Evolutionary conservation across 2,888 invertebrate species (phyloP), one percentile per base, ranked within the genome.

Genomic region (Sesia apiformis): DNA sequence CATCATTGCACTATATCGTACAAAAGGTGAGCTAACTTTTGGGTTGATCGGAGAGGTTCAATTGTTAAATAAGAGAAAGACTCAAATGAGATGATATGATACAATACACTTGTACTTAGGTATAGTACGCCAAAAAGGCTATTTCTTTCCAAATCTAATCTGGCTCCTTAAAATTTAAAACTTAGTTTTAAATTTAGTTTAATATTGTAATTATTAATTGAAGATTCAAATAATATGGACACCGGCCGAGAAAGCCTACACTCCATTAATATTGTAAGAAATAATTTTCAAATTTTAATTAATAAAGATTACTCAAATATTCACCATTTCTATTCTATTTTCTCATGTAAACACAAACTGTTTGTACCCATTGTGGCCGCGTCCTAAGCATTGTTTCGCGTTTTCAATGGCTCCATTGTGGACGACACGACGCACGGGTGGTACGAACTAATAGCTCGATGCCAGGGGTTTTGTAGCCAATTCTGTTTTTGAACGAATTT

Each of bases 381-480:
- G 57, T 68, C 69, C 70, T 70, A 70, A 72, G 78, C 74, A 81
- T 83, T 83, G 82, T 84, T 74, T 72, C 60, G 65, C 64, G 60
- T 60, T 78, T 78, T 81, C 77, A 78, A 81, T 80, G 55, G 62
- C 69, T 60, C 78, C 60, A 71, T 76, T 76, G 73, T 78, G 58
- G 53, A 50, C 38, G 39, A 50, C 8, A 59, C 55, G 59, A 59
- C 62, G 60, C 61, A 2, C 23, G 23, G 51, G 42, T 51, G 54
- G 51, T 41, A 50, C 50, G 52, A 56, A 62, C 23, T 23, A 23
- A 23, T 23, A 23, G 23, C 23, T 23, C 23, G 23, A 23, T 23
- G 23, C 23, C 23, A 23, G 23, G 23, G 23, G 23, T 23, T 23
- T 23, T 23, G 23, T 23, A 23, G 23, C 23, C 23, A 23, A 23